Conservation (phyloP, 2,113 vertebrate species). For the Burhinus oedicnemus region DNA sequence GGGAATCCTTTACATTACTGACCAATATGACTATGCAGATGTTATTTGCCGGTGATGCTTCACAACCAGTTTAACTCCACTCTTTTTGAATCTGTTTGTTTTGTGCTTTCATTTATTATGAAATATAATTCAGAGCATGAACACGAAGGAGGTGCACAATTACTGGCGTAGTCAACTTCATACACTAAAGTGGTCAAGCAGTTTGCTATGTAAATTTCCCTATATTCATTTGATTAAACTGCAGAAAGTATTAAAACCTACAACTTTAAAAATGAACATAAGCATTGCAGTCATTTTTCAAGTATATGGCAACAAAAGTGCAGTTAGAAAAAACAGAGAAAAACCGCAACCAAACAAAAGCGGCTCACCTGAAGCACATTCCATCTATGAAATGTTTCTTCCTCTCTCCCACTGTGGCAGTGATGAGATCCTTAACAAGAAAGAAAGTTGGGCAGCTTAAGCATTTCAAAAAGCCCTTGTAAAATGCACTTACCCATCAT, state of each 20-base stretch:
- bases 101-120: background rate
- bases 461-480: background rate
- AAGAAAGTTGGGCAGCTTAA: background rate
- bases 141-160: background rate
- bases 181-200: background rate
- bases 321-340: background rate
- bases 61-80: background rate
- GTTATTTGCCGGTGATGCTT: background rate
- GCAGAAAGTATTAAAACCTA: background rate
- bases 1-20: background rate
- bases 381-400: background rate
- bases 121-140: background rate
- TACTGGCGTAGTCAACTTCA: background rate
- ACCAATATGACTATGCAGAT: background rate
- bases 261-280: background rate
- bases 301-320: background rate
- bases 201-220: background rate
- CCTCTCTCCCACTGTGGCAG: background rate
- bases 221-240: background rate
- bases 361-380: background rate
- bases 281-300: background rate
- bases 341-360: background rate
- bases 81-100: background rate
- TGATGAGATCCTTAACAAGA: background rate
- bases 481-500: background rate